These are phyloP conservation scores for Pristionchus mayeri DNA, from an alignment of 2,888 invertebrate genomes.

Conservation along the genomic window DNA sequence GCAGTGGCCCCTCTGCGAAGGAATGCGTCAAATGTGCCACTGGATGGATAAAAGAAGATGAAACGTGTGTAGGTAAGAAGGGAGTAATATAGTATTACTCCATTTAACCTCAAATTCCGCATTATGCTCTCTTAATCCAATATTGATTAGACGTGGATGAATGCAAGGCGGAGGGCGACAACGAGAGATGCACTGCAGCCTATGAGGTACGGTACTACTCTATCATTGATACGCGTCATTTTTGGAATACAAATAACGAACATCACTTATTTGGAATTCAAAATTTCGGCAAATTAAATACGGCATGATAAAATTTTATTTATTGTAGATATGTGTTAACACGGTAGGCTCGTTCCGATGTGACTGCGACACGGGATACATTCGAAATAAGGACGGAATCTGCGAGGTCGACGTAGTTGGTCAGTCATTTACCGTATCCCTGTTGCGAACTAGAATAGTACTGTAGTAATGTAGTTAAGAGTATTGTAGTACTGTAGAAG, in stretches of 20 bases:
- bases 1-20: conserved; percentile 61
- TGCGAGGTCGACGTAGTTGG: conserved; percentile 74
- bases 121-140: not conserved
- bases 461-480: not conserved
- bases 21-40: conserved; percentile 70
- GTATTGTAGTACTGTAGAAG: not conserved
- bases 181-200: conserved; percentile 35
- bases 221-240: not conserved
- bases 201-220: conserved; percentile 28
- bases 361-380: conserved; percentile 70
- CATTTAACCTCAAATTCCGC: not conserved
- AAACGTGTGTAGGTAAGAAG: conserved; percentile 71
- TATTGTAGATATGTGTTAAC: conserved; percentile 66
- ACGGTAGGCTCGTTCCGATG: conserved; percentile 70
- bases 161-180: conserved; percentile 46
- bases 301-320: too few relatives aligned
- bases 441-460: too few relatives aligned
- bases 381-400: conserved; percentile 53
- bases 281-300: too few relatives aligned
- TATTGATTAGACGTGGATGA: conserved; percentile 42
- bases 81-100: too few relatives aligned
- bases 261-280: too few relatives aligned
- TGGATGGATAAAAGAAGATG: conserved; percentile 66
- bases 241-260: too few relatives aligned
- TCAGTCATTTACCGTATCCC: conserved; percentile 52